Percentiles rank a stretch among this genome's conserved stretches.
Conservation (phyloP, 2,888 invertebrate genomes). For the Metellina segmentata region DNA sequence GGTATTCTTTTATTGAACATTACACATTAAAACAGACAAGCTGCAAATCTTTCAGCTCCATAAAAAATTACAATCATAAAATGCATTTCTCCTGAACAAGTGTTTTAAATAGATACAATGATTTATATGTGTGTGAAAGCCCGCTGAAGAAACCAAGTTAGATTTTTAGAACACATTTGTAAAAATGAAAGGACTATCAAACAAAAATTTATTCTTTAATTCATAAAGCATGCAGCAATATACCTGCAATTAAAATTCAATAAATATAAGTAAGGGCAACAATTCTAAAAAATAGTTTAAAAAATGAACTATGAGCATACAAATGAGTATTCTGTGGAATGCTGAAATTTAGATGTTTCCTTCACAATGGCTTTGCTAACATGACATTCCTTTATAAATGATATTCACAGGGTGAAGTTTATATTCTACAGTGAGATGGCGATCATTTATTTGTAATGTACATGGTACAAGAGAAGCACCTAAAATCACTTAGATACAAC, state of each 20-base stretch:
- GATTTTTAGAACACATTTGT: constrained; percentile 29
- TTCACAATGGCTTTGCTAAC: constrained; percentile 48
- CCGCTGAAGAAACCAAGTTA: constrained; percentile 65
- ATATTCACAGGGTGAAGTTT: constrained; percentile 72
- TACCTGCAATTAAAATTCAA: constrained; percentile 48
- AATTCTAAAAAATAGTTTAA: constrained; percentile 47
- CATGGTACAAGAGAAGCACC: constrained; percentile 73
- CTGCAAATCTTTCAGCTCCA: constrained; percentile 74
- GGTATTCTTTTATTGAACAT: constrained; percentile 65
- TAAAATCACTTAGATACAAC: constrained; percentile 70
- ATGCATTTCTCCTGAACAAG: constrained; percentile 71
- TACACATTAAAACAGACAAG: constrained; percentile 77
- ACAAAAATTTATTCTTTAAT: constrained; percentile 30
- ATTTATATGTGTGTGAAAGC: constrained; percentile 66
- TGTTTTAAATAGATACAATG: constrained; percentile 63
- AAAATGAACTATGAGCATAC: constrained; percentile 56
- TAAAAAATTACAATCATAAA: constrained; percentile 76
- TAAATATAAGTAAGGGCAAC: constrained; percentile 47
- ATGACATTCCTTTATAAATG: constrained; percentile 54
- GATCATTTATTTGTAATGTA: constrained; percentile 39
- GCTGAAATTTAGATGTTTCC: constrained; percentile 58
- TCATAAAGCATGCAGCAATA: constrained; percentile 8
- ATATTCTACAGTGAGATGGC: constrained; percentile 44
- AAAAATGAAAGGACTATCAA: constrained; percentile 23
- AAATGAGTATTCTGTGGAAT: constrained; percentile 58